Conservation (phyloP, 92 coral and sea anemone species). For the Zoanthus sociatus region DNA sequence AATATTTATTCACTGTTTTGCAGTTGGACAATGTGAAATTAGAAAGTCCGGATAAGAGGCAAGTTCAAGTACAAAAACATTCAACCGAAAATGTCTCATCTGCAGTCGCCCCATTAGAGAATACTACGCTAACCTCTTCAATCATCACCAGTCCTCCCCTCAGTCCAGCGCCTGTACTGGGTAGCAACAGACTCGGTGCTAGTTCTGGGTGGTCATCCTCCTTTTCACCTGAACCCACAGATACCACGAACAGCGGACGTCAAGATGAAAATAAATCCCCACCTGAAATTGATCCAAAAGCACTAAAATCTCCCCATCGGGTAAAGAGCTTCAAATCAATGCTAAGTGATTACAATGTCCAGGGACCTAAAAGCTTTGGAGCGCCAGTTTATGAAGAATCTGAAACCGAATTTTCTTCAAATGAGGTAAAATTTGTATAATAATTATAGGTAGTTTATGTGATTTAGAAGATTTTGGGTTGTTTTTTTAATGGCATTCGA, state of each 20-base stretch:
- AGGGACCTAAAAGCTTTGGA: constrained; percentile 79
- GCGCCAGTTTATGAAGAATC: constrained; percentile 68
- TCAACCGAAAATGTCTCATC: not conserved
- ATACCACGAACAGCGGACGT: constrained; percentile 33
- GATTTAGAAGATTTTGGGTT: not conserved
- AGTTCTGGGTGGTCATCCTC: constrained; percentile 95
- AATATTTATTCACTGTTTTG: not conserved
- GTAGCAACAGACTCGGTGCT: constrained; percentile 94
- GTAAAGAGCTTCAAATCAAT: constrained; percentile 84
- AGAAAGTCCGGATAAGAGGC: not conserved
- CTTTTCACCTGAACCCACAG: constrained; percentile 74
- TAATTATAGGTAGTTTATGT: not conserved
- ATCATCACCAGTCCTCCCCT: constrained; percentile 49
- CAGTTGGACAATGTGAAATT: not conserved
- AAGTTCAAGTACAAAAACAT: not conserved
- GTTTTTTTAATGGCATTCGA: not conserved
- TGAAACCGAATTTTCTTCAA: constrained; percentile 1
- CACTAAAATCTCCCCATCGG: constrained; percentile 26
- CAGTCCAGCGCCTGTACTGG: constrained; percentile 79
- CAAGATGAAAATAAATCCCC: not conserved
- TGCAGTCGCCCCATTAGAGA: not conserved
- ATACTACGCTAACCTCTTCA: not conserved
- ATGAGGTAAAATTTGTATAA: not conserved
- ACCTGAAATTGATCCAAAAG: constrained; percentile 20
- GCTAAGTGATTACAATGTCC: constrained; percentile 82